These are phyloP conservation scores for Anoura caudifer DNA, from an alignment of 2,113 vertebrate species.

Conservation along the genomic window DNA sequence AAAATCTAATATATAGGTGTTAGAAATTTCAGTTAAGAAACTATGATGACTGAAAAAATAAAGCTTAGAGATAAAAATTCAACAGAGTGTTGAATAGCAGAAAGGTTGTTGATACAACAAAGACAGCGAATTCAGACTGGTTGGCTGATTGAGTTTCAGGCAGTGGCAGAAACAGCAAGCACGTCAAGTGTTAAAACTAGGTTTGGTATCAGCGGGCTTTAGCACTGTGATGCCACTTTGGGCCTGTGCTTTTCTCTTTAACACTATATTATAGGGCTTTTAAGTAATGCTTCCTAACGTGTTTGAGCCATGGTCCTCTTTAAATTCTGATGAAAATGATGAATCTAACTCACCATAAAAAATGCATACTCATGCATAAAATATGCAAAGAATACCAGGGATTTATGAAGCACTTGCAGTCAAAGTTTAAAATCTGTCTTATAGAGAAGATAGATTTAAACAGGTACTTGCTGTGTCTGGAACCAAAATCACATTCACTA, in stretches of 20 bases:
- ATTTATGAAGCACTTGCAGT: not conserved
- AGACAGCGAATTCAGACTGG: not conserved
- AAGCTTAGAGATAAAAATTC: not conserved
- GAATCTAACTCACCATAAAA: not conserved
- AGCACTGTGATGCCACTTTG: not conserved
- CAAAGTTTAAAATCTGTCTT: not conserved
- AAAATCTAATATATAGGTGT: not conserved
- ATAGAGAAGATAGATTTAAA: not conserved
- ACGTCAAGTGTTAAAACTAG: not conserved
- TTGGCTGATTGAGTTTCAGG: not conserved
- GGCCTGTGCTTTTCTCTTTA: not conserved
- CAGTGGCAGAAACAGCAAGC: not conserved
- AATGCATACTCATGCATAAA: not conserved
- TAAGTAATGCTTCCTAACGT: not conserved
- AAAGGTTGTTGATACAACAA: not conserved
- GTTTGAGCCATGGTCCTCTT: not conserved
- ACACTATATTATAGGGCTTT: not conserved
- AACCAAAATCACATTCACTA: not conserved
- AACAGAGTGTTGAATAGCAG: not conserved
- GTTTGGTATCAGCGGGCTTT: not conserved
- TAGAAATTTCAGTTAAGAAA: not conserved
- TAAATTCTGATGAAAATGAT: not conserved
- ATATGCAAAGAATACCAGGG: not conserved
- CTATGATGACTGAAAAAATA: not conserved
- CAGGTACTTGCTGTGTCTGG: not conserved